Evolutionary conservation across 2,888 invertebrate species (phyloP).

Genomic region (Desoria tigrina): DNA sequence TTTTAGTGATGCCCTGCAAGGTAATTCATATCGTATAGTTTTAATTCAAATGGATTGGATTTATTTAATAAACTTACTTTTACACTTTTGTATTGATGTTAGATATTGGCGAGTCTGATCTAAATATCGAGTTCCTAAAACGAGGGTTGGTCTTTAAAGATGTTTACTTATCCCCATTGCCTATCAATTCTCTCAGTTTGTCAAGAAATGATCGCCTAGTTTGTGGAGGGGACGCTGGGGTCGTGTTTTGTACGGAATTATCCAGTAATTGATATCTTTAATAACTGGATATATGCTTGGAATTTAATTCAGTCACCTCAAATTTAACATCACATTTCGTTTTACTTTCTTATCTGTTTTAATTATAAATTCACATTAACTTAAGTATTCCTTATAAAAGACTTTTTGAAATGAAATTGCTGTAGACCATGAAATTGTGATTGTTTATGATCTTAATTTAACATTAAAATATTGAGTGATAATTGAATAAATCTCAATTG

Average conservation of each 20-base stretch:
- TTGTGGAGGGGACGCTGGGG: slow-evolving; percentile 50
- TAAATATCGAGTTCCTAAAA: slow-evolving; percentile 51
- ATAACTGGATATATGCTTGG: not conserved
- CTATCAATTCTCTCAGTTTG: slow-evolving; percentile 49
- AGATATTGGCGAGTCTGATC: slow-evolving; percentile 25
- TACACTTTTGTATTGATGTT: too few relatives aligned
- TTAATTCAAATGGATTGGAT: too few relatives aligned
- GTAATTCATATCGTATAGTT: slow-evolving; percentile 13
- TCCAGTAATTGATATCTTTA: not conserved
- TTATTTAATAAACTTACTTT: too few relatives aligned
- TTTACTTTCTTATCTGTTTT: not conserved
- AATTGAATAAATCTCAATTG: too few relatives aligned
- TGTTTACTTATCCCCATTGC: slow-evolving; percentile 46
- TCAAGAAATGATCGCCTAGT: slow-evolving; percentile 49
- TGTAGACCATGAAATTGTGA: too few relatives aligned
- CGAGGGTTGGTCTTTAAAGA: slow-evolving; percentile 44
- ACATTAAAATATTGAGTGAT: too few relatives aligned
- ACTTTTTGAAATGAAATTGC: too few relatives aligned
- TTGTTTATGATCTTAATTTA: too few relatives aligned
- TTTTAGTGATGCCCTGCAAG: slow-evolving; percentile 27
- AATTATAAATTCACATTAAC: too few relatives aligned
- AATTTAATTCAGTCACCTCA: not conserved
- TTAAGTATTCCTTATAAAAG: too few relatives aligned
- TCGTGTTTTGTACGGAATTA: slow-evolving; percentile 44
- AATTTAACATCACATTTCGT: not conserved